These are phyloP conservation scores for Myotis pilosus DNA, from an alignment of 2,797 vertebrate genomes.

Conservation along the genomic window DNA sequence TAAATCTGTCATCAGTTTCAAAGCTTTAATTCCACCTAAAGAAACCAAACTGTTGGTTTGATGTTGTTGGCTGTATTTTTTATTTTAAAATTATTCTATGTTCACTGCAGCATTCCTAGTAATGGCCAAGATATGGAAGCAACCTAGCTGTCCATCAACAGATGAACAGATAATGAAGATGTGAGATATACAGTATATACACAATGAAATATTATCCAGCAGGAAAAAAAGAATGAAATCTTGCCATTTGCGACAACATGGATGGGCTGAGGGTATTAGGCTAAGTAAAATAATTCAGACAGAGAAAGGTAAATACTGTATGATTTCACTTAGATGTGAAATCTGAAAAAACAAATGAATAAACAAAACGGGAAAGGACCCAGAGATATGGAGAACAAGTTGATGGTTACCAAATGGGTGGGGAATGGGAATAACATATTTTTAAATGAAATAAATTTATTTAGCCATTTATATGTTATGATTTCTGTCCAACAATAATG, in stretches of 20 bases:
- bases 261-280: background rate
- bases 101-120: background rate
- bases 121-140: background rate
- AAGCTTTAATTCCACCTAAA: slow-evolving; percentile 5
- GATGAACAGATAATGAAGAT: background rate
- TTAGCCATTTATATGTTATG: slow-evolving; percentile 28
- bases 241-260: background rate
- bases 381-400: background rate
- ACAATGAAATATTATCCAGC: background rate
- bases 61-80: background rate
- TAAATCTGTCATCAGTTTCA: background rate
- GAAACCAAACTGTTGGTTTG: background rate
- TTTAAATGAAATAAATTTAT: background rate
- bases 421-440: background rate
- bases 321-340: background rate
- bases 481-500: slow-evolving; percentile 19
- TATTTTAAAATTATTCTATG: slow-evolving; percentile 8
- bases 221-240: background rate
- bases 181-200: background rate
- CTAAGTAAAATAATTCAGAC: background rate
- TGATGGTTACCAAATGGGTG: background rate
- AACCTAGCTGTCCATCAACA: background rate
- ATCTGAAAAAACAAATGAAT: background rate
- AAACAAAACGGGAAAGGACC: background rate
- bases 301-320: background rate